Conservation (phyloP, 2,888 invertebrate species). For the Drosophila gaucha region DNA sequence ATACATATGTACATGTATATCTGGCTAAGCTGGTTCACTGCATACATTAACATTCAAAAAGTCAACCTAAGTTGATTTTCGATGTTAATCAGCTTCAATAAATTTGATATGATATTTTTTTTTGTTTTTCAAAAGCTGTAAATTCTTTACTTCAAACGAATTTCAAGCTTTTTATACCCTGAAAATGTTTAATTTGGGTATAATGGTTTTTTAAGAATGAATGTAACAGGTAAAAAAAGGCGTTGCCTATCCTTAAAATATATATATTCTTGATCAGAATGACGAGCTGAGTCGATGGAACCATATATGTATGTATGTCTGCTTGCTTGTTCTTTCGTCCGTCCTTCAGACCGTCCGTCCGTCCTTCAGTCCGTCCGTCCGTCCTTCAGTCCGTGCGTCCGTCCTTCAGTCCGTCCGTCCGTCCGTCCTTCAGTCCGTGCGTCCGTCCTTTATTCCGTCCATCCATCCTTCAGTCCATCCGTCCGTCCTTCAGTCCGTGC, state of each 20-base stretch:
- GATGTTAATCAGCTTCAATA: conserved; percentile 21
- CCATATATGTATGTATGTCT: neutral
- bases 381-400: too few species aligned
- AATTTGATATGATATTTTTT: conserved; percentile 14
- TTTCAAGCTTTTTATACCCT: neutral
- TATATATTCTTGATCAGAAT: too few species aligned
- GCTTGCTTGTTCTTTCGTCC: neutral
- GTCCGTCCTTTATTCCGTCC: neutral
- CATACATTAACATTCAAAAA: conserved; percentile 31
- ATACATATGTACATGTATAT: neutral
- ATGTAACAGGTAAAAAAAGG: too few species aligned
- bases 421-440: neutral
- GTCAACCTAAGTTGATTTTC: neutral
- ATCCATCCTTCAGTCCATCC: too few species aligned
- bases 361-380: too few species aligned
- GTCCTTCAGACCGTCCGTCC: too few species aligned
- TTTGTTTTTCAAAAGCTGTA: neutral
- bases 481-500: too few species aligned
- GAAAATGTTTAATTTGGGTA: neutral
- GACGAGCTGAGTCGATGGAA: too few species aligned
- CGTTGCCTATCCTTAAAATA: too few species aligned
- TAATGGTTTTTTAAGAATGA: too few species aligned
- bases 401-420: neutral
- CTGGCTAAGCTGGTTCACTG: conserved; percentile 36
- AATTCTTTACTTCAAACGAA: conserved; percentile 23